A percentile compares a stretch with the other conserved stretches of the same genome.
phyloP scores from a whole-genome alignment of 1,140 invertebrate species.

The Sitophilus oryzae region DNA sequence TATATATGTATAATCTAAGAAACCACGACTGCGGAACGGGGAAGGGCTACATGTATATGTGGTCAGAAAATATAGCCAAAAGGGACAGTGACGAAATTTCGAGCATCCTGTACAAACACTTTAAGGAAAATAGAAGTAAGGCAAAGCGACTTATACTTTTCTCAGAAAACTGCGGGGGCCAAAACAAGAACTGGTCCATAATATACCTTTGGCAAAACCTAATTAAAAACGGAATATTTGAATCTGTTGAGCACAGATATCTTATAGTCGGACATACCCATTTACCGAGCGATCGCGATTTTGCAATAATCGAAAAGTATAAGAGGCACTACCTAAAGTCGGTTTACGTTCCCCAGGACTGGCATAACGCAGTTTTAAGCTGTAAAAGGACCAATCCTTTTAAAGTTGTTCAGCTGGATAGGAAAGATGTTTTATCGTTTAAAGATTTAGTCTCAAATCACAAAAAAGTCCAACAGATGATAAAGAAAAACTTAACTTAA shows the following conservation, averaged over 20 bases:
- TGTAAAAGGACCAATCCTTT: conserved; percentile 5
- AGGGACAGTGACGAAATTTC: background rate
- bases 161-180: conserved; percentile 1
- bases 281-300: background rate
- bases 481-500: background rate
- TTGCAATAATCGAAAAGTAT: conserved; percentile 5
- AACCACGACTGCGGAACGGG: background rate
- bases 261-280: conserved; percentile 1
- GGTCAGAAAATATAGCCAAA: conserved; percentile 3
- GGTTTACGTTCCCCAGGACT: conserved; percentile 3
- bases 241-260: conserved; percentile 1
- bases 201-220: background rate
- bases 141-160: background rate
- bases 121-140: background rate
- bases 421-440: background rate
- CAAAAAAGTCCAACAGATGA: conserved; percentile 1
- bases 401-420: background rate
- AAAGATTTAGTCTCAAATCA: background rate
- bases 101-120: conserved; percentile 1
- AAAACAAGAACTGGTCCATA: no score
- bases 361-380: conserved; percentile 1
- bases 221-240: background rate
- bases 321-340: background rate
- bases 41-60: conserved; percentile 2
- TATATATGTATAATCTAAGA: conserved; percentile 3